Conservation (phyloP, 1,140 invertebrate genomes). For the Lycorma delicatula region DNA sequence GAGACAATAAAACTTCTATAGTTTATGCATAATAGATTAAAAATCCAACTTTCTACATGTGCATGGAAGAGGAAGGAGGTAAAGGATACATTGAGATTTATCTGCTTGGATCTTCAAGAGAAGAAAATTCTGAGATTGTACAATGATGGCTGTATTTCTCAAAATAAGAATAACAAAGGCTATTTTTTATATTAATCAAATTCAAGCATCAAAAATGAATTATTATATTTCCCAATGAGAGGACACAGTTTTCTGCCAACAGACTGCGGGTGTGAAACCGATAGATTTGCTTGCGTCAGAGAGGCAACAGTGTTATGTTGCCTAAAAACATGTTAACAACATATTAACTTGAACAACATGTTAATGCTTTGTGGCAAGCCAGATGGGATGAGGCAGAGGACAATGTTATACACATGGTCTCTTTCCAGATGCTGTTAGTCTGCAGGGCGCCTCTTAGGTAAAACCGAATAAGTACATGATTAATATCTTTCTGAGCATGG, state of each 20-base stretch:
- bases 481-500: no score
- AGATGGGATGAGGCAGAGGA: no score
- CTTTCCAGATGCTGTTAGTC: no score
- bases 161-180: not conserved
- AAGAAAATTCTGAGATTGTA: not conserved
- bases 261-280: constrained; percentile 31
- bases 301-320: no score
- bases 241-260: constrained; percentile 33
- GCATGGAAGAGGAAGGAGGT: not conserved
- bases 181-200: not conserved
- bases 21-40: not conserved
- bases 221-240: constrained; percentile 28
- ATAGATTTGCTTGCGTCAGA: no score
- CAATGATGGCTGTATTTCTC: not conserved
- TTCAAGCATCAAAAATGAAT: not conserved
- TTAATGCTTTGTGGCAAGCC: no score
- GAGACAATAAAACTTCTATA: not conserved
- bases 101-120: no score
- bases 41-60: not conserved
- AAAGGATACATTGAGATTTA: not conserved
- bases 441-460: no score
- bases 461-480: no score
- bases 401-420: no score
- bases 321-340: no score
- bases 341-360: no score